A percentile compares a stretch with the other conserved stretches of the same genome.
These are phyloP conservation scores for Synanceia verrucosa DNA, from an alignment of 2,797 vertebrate genomes.

Conservation along the genomic window DNA sequence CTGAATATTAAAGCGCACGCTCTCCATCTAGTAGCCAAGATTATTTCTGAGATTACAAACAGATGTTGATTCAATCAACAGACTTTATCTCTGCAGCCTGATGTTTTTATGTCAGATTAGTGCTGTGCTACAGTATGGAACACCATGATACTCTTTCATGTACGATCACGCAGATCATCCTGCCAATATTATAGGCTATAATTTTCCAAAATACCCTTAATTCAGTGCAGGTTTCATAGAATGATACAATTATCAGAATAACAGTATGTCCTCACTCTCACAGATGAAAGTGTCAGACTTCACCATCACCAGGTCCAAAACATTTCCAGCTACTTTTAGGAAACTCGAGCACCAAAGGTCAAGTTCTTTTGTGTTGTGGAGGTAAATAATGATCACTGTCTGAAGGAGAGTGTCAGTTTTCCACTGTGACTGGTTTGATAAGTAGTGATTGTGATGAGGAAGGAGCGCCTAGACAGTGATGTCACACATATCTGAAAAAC, in stretches of 20 bases:
- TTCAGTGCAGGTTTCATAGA: slow-evolving; percentile 12
- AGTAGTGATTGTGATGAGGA: slow-evolving; percentile 48
- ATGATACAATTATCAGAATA: slow-evolving; percentile 36
- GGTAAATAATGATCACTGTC: slow-evolving; percentile 33
- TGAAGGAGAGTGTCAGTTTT: slow-evolving; percentile 39
- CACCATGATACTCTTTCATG: slow-evolving; percentile 21
- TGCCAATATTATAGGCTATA: slow-evolving; percentile 9
- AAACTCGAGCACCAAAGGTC: neutral
- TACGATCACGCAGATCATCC: slow-evolving; percentile 14
- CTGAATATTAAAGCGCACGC: neutral
- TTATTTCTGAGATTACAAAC: slow-evolving; percentile 50
- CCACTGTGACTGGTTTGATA: slow-evolving; percentile 54
- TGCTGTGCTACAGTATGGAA: neutral
- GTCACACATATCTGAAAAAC: slow-evolving; percentile 70
- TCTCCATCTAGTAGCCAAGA: slow-evolving; percentile 35
- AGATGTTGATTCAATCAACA: slow-evolving; percentile 59
- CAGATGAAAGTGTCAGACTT: slow-evolving; percentile 49
- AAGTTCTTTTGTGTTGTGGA: slow-evolving; percentile 42
- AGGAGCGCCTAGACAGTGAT: slow-evolving; percentile 71
- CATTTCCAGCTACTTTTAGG: slow-evolving; percentile 23
- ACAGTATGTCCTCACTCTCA: slow-evolving; percentile 22
- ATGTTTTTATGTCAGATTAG: slow-evolving; percentile 36
- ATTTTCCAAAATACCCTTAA: slow-evolving; percentile 31
- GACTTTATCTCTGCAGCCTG: slow-evolving; percentile 18
- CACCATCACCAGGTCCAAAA: slow-evolving; percentile 39